Evolutionary conservation across 2,888 invertebrate species (phyloP).

Genomic region (Lasioglossum vierecki): DNA sequence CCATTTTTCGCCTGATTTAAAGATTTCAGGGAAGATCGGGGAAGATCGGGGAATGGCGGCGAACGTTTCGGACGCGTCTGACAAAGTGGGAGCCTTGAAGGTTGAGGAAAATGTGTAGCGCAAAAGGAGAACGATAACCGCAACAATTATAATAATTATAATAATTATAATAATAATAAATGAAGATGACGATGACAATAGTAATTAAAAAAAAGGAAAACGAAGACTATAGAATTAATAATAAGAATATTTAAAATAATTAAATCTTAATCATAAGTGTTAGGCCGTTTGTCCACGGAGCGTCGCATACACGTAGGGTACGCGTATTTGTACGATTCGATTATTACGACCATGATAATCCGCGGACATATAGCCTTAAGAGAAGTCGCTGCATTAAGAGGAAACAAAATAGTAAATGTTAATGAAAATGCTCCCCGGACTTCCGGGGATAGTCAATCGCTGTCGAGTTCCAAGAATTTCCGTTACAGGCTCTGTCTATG

Average conservation of each 20-base stretch:
- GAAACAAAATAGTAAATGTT: slow-evolving; percentile 51
- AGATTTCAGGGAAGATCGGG: background rate
- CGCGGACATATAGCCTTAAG: too few species aligned
- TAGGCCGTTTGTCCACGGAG: background rate
- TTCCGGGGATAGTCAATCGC: background rate
- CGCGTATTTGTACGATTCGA: too few species aligned
- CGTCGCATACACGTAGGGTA: too few species aligned
- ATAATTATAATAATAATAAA: slow-evolving; percentile 46
- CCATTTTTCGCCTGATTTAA: background rate
- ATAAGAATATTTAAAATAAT: slow-evolving; percentile 23
- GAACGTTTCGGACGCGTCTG: background rate
- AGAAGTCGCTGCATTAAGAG: slow-evolving; percentile 46
- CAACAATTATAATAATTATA: slow-evolving; percentile 41
- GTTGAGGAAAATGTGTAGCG: background rate
- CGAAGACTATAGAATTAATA: slow-evolving; percentile 34
- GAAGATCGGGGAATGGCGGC: background rate
- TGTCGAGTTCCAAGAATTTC: background rate
- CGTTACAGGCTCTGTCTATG: background rate
- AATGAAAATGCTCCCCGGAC: background rate
- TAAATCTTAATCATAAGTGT: slow-evolving; percentile 32
- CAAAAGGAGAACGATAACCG: slow-evolving; percentile 7
- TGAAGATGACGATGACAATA: slow-evolving; percentile 25
- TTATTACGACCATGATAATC: too few species aligned
- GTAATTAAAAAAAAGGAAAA: slow-evolving; percentile 38
- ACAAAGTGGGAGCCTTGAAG: background rate